Percentiles rank a stretch among this genome's conserved stretches.
These are phyloP conservation scores for Ectropis crepuscularia DNA, from an alignment of 2,888 invertebrate genomes.

Conservation along the genomic window DNA sequence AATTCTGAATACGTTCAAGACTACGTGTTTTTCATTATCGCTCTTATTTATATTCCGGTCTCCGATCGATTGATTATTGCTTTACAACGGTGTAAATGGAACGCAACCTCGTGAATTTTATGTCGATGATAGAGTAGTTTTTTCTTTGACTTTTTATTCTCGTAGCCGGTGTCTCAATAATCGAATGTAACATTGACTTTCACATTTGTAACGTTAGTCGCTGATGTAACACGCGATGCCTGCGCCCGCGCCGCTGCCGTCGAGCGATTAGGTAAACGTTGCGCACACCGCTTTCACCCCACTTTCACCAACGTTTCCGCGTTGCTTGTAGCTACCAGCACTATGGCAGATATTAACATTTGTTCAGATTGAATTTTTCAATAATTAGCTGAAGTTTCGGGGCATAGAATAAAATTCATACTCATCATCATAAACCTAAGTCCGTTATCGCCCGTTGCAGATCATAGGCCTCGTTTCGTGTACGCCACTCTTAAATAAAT, in stretches of 20 bases:
- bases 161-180: conserved; percentile 46
- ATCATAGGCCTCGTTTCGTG: too few relatives aligned
- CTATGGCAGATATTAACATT: conserved; percentile 55
- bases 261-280: conserved; percentile 79
- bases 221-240: conserved; percentile 63
- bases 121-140: conserved; percentile 9
- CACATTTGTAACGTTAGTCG: conserved; percentile 68
- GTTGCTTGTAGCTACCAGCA: conserved; percentile 57
- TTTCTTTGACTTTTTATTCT: conserved; percentile 6
- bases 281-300: conserved; percentile 79
- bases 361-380: conserved; percentile 45
- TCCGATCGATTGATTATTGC: background rate
- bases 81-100: conserved; percentile 11
- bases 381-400: too few relatives aligned
- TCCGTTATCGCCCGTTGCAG: too few relatives aligned
- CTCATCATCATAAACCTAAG: too few relatives aligned
- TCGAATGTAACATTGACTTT: conserved; percentile 83
- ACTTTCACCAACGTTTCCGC: conserved; percentile 82
- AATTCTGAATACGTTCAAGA: conserved; percentile 4
- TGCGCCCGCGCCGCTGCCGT: conserved; percentile 51
- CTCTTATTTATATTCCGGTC: conserved; percentile 3
- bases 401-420: too few relatives aligned
- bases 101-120: conserved; percentile 11
- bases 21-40: conserved; percentile 10
- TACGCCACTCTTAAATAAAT: too few relatives aligned